These are phyloP conservation scores for Paradoxurus hermaphroditus DNA, from an alignment of 2,113 vertebrate species.

Conservation along the genomic window DNA sequence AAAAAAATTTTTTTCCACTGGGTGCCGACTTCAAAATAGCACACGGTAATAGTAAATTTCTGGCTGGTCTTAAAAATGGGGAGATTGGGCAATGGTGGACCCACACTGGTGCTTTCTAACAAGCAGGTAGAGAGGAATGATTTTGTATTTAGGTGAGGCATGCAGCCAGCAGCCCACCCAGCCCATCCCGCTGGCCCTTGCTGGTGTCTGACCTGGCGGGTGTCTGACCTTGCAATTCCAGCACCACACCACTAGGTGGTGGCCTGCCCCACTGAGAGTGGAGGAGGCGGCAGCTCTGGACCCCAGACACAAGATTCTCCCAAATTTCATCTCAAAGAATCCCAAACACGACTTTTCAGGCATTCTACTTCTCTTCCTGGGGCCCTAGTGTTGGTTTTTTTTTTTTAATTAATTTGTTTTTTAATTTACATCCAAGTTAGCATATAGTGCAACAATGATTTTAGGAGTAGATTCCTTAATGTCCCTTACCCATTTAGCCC, in stretches of 20 bases:
- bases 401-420: too few relatives aligned
- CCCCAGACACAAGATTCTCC: background rate
- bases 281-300: background rate
- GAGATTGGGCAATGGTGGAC: background rate
- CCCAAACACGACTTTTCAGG: background rate
- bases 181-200: background rate
- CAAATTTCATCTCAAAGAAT: background rate
- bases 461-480: too few relatives aligned
- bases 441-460: too few relatives aligned
- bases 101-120: background rate
- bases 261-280: background rate
- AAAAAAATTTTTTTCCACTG: background rate
- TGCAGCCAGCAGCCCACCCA: background rate
- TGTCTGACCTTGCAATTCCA: background rate
- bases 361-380: background rate
- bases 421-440: too few relatives aligned
- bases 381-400: background rate
- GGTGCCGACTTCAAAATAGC: conserved; percentile 22
- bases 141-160: background rate
- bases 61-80: conserved; percentile 13
- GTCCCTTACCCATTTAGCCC: too few relatives aligned
- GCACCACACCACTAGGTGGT: fast-evolving
- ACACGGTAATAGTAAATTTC: background rate
- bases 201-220: background rate
- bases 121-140: background rate